Conservation (phyloP, 2,888 invertebrate genomes). For the Nezara viridula region DNA sequence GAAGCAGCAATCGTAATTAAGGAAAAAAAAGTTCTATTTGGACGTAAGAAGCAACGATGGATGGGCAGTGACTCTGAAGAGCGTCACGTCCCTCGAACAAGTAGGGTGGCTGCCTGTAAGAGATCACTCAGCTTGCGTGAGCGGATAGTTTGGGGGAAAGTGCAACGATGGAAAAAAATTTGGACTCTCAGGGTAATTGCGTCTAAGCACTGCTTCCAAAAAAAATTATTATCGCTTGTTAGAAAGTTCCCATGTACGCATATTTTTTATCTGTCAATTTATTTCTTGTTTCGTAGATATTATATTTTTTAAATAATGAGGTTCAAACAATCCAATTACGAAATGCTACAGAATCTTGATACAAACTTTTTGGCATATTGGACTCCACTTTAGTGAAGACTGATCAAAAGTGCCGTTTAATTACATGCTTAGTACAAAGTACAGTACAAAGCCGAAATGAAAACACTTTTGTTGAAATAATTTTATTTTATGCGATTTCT, state of each 20-base stretch:
- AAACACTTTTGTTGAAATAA: no score
- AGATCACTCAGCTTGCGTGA: background rate
- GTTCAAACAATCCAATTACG: no score
- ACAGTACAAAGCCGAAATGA: no score
- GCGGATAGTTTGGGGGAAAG: constrained; percentile 6
- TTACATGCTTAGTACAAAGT: no score
- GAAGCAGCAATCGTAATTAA: no score
- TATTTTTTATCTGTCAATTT: background rate
- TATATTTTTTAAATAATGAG: no score
- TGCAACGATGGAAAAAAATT: background rate
- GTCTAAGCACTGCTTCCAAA: background rate
- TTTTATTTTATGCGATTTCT: no score
- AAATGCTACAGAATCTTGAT: no score
- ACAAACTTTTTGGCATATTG: no score
- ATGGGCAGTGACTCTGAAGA: background rate
- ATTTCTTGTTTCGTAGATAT: background rate
- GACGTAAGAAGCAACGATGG: background rate
- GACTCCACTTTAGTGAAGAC: no score
- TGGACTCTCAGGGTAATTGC: background rate
- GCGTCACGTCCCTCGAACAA: background rate
- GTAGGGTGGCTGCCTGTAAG: background rate
- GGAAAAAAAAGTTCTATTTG: background rate
- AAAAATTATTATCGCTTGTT: background rate
- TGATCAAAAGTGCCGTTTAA: no score
- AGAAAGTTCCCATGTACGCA: background rate